Evolutionary conservation across 2,888 invertebrate species (phyloP), one percentile per base, ranked within the genome.

Genomic region (Tryphoninae sp.): DNA sequence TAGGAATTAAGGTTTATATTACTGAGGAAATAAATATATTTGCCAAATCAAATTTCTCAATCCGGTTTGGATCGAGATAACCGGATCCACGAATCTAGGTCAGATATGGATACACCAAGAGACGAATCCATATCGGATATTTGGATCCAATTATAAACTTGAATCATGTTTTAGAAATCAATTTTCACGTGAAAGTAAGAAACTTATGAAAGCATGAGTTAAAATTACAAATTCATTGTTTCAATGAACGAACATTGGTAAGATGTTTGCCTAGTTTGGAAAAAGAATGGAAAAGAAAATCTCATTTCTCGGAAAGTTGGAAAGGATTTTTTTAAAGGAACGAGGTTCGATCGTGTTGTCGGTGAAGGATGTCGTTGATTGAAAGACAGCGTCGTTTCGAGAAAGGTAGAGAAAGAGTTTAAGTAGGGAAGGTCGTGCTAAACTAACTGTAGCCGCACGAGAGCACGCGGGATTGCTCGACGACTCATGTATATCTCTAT

Each of bases 361-460:
- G 11, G 11, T 45, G 45, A 45, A 9, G 55, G 19, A 58, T 67
- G 22, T 58, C 33, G 33, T 58, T 67, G 75, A 58, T 75, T 59
- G 49, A 55, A 65, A 45, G 58, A 26, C 45, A 49, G 26, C 26
- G 26, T 13, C 9, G 23, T 55, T 65, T 58, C n/a, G 33, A 53
- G 40, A 59, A 13, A 16, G 2, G 11, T 51, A 26, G 58, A 55
- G 64, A 49, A 67, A 55, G 51, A 51, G 65, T 65, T 40, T 65
- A 42, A 77, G 62, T 72, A 40, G 65, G 51, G 73, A 78, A 78
- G 78, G 78, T 78, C 73, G 73, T 62, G 73, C 59, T 61, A 61
- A 68, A 68, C 67, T 78, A 78, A 73, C 78, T 78, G 73, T 78
- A 73, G 78, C 78, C 58, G 55, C 62, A 53, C 58, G 49, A 45